These are phyloP conservation scores for Dicaeum eximium DNA, from an alignment of 2,113 vertebrate genomes.

Conservation along the genomic window DNA sequence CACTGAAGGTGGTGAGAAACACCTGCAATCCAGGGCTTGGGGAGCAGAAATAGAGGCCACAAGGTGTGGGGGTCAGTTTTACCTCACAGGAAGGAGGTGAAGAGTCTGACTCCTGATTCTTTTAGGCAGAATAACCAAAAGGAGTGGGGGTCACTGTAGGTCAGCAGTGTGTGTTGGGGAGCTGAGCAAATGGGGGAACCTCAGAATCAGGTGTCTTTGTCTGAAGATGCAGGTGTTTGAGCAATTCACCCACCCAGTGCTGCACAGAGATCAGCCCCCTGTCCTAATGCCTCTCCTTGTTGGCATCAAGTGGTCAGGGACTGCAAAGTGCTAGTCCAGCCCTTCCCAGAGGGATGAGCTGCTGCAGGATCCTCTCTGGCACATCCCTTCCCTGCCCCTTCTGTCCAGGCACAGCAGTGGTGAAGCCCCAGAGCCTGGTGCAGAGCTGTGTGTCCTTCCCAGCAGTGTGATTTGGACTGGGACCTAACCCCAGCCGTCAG, in stretches of 20 bases:
- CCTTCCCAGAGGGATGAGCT: background rate
- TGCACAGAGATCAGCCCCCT: background rate
- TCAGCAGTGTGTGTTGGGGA: background rate
- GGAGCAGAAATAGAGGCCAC: background rate
- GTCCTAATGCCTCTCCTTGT: background rate
- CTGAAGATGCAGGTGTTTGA: background rate
- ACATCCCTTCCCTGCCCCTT: background rate
- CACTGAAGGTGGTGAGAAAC: background rate
- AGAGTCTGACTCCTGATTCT: background rate
- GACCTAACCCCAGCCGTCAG: background rate
- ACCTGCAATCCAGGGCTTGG: accelerated
- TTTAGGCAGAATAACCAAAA: background rate
- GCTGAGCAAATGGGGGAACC: background rate
- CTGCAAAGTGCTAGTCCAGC: background rate
- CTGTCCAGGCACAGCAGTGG: background rate
- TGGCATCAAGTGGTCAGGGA: background rate
- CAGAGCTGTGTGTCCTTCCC: background rate
- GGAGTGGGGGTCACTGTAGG: background rate
- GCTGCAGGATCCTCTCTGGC: background rate
- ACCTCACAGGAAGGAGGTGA: background rate
- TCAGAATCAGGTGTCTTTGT: background rate
- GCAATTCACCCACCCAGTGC: background rate
- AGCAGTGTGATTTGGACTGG: background rate
- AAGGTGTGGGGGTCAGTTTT: background rate
- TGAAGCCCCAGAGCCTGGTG: background rate